Evolutionary conservation across 2,888 invertebrate genomes (phyloP), one percentile per base, ranked within the genome.

Genomic region (Agelastica alni): DNA sequence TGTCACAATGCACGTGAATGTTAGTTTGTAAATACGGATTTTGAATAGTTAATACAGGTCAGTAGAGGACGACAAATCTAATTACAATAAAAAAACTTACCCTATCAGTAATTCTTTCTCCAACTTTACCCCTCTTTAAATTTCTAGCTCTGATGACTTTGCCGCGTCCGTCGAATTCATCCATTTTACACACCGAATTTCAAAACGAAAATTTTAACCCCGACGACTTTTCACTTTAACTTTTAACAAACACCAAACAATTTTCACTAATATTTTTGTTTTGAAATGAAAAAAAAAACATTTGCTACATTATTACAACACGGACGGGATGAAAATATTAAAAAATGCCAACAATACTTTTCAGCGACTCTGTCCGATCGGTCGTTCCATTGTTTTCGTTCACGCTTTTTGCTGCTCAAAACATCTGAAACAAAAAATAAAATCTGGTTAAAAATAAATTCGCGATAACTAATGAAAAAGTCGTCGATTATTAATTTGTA

Each of bases 71-170:
- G n/a, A n/a, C n/a, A n/a, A n/a, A n/a, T n/a, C n/a, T n/a, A n/a
- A n/a, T n/a, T n/a, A n/a, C n/a, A 5, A 18, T n/a, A 17, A 20
- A 47, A 32, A 18, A 58, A 85, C 89, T 88, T 66, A 89, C 89
- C 84, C 89, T 81, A 77, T 89, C 87, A 43, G 85, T 83, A 55
- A 89, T 85, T 52, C 87, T 84, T 64, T 88, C 86, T 70, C 90
- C 90, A 73, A 85, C 84, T 75, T 88, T 89, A 63, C 91, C 91
- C 71, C 90, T 83, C 71, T 90, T 90, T 66, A 91, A 78, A 26
- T 85, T 86, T 17, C 90, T 90, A 67, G 89, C 89, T 61, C 91
- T 83, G 58, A 91, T 81, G 41, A 91, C 84, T 71, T 87, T 69
- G 22, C 61, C 62, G 1, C 59, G 60, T 5, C 62, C 66, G 47